Evolutionary conservation across 2,113 vertebrate species (phyloP), one percentile per base, ranked within the genome.

Genomic region (Platysteira castanea): DNA sequence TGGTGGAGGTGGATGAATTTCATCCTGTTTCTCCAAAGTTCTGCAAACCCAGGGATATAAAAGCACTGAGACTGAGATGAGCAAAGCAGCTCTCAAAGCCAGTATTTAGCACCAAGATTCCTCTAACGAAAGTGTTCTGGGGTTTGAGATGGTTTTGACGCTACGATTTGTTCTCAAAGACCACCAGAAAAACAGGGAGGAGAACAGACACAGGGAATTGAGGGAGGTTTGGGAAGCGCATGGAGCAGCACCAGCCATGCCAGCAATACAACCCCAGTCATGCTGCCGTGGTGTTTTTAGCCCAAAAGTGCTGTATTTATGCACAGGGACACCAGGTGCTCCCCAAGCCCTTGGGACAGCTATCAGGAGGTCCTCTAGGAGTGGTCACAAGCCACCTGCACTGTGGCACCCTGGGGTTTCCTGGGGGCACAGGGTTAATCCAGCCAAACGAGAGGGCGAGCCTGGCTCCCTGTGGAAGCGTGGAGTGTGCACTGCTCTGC

Each of bases 31-130:
- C 76, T 79, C 7, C 10, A 3, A 63, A 80, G 8, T 39, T 90
- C 78, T 67, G 64, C 84, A 83, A 87, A 90, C 13, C 15, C 52
- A 28, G 46, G 16, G 68, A 89, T 67, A 73, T 54, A 77, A 95
- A 95, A 96, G 60, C 15, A 1, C 33, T 24, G n/a, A 56, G 71
- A 73, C 30, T 13, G 3, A 75, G 84, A 47, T 35, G 69, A 96
- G 82, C 6, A 24, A 79, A 96, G 70, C 37, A 52, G 53, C 52
- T 95, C 92, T 79, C 80, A 70, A 87, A 95, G 78, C 44, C 39
- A 24, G 35, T 22, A 28, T 77, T 96, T 64, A 91, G 93, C 83
- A 90, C 79, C 50, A 28, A 67, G 56, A 53, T 80, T 41, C 42
- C 39, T 94, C 78, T 56, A 54, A 65, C 60, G 73, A 33, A 81